A percentile compares a stretch with the other conserved stretches of the same genome.
phyloP scores from a whole-genome alignment of 2,888 invertebrate genomes.

The Slavum lentiscoides region DNA sequence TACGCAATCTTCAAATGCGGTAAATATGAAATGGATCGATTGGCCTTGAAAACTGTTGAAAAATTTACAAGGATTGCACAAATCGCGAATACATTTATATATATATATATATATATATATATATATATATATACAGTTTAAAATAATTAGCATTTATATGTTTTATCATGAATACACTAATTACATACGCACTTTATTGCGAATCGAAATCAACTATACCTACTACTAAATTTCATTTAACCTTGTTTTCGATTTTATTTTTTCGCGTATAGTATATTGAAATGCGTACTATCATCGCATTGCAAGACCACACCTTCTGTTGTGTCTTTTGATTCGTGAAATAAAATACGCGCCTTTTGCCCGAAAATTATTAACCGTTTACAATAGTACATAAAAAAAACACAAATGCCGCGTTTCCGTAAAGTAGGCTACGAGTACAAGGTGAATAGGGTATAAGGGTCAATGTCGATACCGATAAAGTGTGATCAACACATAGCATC shows the following conservation, averaged over 20 bases:
- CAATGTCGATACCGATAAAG: constrained; percentile 36
- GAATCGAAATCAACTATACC: neutral
- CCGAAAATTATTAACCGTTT: constrained; percentile 9
- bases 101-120: neutral
- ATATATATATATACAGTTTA: neutral
- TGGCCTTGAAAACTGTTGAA: constrained; percentile 17
- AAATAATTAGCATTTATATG: constrained; percentile 22
- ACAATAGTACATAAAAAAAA: neutral
- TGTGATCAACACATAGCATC: constrained; percentile 1
- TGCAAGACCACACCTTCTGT: neutral
- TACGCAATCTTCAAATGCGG: neutral
- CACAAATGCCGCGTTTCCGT: neutral
- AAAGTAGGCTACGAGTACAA: constrained; percentile 45
- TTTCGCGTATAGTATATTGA: constrained; percentile 11
- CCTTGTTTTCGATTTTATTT: constrained; percentile 21
- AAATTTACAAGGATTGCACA: constrained; percentile 9
- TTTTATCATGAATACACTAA: constrained; percentile 3
- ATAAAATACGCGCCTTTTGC: neutral
- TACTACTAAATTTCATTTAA: neutral
- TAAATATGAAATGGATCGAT: neutral
- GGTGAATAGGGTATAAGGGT: constrained; percentile 48
- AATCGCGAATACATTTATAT: neutral
- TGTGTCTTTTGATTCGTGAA: neutral
- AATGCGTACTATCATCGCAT: constrained; percentile 8
- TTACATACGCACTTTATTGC: neutral